phyloP scores from a whole-genome alignment of 2,113 vertebrate species.

The Coracopsis vasa region DNA sequence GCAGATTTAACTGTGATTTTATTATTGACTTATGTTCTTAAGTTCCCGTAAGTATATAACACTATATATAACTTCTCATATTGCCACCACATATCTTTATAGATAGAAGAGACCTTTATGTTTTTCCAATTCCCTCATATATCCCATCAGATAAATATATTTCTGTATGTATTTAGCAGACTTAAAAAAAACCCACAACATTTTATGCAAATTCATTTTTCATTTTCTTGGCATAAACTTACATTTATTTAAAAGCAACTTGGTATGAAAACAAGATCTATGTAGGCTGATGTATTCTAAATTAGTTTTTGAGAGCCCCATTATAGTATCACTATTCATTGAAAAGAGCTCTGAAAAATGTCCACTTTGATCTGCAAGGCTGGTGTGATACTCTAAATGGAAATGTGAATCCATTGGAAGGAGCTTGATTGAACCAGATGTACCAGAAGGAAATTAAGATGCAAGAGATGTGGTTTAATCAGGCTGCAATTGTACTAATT shows the following conservation, averaged over 20 bases:
- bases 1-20: not conserved
- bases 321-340: not conserved
- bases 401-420: conserved; percentile 4
- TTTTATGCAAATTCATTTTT: conserved; percentile 14
- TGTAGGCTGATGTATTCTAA: not conserved
- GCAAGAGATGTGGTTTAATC: conserved; percentile 27
- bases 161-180: not conserved
- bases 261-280: conserved; percentile 34
- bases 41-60: not conserved
- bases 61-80: not conserved
- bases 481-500: conserved; percentile 32
- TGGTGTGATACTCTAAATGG: conserved; percentile 19
- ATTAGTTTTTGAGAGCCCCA: conserved; percentile 17
- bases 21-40: not conserved
- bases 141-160: not conserved
- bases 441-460: conserved; percentile 38
- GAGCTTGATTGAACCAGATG: conserved; percentile 22
- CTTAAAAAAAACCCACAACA: not conserved
- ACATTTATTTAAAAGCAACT: conserved; percentile 30
- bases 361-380: conserved; percentile 43
- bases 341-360: conserved; percentile 32
- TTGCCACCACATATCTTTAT: not conserved
- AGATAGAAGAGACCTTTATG: not conserved
- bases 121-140: not conserved
- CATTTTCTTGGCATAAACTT: conserved; percentile 16